A percentile compares a stretch with the other conserved stretches of the same genome.
These are phyloP conservation scores for Anorthoa munda DNA, from an alignment of 2,888 invertebrate species.

Conservation along the genomic window DNA sequence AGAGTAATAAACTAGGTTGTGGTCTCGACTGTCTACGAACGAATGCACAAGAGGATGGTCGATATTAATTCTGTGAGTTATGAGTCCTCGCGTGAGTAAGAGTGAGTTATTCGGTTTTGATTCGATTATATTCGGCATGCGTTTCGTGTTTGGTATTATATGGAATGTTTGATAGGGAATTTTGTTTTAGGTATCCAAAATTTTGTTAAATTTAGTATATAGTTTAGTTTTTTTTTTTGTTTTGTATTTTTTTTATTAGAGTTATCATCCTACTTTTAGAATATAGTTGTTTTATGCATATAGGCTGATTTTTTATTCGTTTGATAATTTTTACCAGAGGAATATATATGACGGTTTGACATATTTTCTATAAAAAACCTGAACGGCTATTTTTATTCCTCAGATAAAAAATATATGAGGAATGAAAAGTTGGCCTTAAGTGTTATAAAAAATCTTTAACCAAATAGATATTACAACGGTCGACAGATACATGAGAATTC, in stretches of 20 bases:
- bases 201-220: background rate
- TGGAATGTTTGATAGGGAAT: background rate
- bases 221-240: no score
- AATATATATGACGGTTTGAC: no score
- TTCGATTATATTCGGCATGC: conserved; percentile 49
- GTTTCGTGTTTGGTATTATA: conserved; percentile 29
- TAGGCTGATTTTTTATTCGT: no score
- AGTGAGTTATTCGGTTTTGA: conserved; percentile 56
- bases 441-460: background rate
- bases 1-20: conserved; percentile 83
- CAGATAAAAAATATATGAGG: no score
- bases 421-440: background rate
- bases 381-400: no score
- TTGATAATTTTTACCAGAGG: no score
- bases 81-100: conserved; percentile 45
- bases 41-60: conserved; percentile 75
- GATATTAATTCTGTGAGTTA: conserved; percentile 85
- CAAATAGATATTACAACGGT: background rate
- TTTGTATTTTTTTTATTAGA: no score
- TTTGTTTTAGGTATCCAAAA: background rate
- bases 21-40: conserved; percentile 74
- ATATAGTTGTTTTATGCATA: no score
- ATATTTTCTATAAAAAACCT: no score
- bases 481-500: background rate
- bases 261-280: background rate